Evolutionary conservation across 2,113 vertebrate genomes (phyloP), one percentile per base, ranked within the genome.

Genomic region (Ceratotherium simum): DNA sequence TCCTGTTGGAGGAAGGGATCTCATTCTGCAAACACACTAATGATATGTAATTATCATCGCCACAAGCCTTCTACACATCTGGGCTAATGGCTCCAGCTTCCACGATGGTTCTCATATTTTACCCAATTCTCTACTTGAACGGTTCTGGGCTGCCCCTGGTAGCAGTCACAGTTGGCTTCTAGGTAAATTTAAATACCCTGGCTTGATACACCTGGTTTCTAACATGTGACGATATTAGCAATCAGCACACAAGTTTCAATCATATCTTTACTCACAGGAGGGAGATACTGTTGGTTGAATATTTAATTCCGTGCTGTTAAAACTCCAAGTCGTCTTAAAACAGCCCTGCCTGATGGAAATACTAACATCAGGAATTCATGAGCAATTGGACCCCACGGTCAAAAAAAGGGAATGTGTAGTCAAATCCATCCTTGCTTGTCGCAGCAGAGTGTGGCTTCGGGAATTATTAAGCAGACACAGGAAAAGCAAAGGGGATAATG

Each of bases 41-140:
- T 92, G 96, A 88, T 88, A 81, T 73, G 36, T 97, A 97, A 98
- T 98, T 98, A 96, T 76, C 93, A 81, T 89, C 46, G 1, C 96
- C 76, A 29, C 91, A 92, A 98, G 97, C 86, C 64, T 91, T 67
- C 72, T 65, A 83, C 62, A 86, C 96, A 86, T 97, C 97, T 97
- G 97, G 90, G 92, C 94, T 91, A 89, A 98, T 96, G 95, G 72
- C 81, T 94, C 29, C 81, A 85, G 91, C 42, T 90, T 96, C 90
- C 33, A 3, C 64, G 80, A 95, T 58, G 58, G 76, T 79, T 33
- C 65, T 69, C 86, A n/a, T 93, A 46, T 94, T 97, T 97, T 54
- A 65, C 76, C 95, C 96, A 94, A 2, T 95, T 98, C 97, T 96
- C 25, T 78, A 51, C 31, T 93, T 91, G 79, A 96, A 20, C 46